Conservation (phyloP, 1,140 invertebrate genomes). For the Piezodorus guildinii region DNA sequence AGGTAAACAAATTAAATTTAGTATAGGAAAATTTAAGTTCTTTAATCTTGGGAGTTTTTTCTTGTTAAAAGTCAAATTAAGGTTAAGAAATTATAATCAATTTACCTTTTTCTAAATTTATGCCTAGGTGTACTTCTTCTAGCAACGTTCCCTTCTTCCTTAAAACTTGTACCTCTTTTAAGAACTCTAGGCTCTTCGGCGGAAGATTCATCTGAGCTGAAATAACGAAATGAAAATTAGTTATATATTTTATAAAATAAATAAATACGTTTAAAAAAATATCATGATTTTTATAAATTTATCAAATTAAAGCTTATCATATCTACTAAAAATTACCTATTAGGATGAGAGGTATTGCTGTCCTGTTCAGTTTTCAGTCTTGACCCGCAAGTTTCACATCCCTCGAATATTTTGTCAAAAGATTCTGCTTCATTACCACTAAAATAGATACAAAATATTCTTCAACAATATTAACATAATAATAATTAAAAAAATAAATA, state of each 20-base stretch:
- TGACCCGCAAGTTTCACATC: conserved; percentile 9
- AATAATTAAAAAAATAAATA: too few species aligned
- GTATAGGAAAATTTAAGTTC: too few species aligned
- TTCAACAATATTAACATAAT: too few species aligned
- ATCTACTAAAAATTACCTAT: conserved; percentile 12
- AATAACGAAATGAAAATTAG: neutral
- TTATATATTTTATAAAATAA: neutral
- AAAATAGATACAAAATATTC: neutral
- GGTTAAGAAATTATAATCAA: too few species aligned
- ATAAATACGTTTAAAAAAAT: too few species aligned
- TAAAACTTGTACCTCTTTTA: neutral
- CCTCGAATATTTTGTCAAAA: conserved; percentile 6
- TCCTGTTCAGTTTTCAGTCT: neutral
- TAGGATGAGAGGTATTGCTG: conserved; percentile 14
- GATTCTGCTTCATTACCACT: conserved; percentile 7
- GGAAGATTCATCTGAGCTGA: conserved; percentile 16
- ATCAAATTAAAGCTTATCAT: neutral
- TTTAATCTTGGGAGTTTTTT: too few species aligned
- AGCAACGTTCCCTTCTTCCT: conserved; percentile 8
- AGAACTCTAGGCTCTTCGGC: conserved; percentile 10
- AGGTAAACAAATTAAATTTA: too few species aligned
- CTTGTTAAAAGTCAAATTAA: too few species aligned
- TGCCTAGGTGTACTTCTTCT: conserved; percentile 15
- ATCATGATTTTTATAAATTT: too few species aligned
- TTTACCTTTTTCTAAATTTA: conserved; percentile 23